Conservation (phyloP, 2,888 invertebrate species). For the Acanthopleura granulata region DNA sequence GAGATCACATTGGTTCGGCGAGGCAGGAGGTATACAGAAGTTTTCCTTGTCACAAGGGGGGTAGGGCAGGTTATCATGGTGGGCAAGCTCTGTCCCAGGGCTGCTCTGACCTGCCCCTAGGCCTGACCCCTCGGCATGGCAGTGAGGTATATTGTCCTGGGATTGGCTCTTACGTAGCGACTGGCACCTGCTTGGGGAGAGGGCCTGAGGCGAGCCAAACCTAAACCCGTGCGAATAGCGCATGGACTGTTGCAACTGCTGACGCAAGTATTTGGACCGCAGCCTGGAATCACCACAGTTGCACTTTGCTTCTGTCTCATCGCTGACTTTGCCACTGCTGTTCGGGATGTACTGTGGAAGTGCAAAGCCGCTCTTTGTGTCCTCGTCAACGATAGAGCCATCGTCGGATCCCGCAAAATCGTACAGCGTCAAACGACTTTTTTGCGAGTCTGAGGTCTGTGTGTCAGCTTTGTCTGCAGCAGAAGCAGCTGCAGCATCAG, state of each 20-base stretch:
- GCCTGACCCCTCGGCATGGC: neutral
- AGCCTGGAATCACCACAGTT: conserved; percentile 16
- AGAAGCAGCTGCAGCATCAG: neutral
- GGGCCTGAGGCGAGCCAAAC: conserved; percentile 4
- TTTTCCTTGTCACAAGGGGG: conserved; percentile 14
- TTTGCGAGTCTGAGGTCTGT: conserved; percentile 16
- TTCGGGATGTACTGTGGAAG: conserved; percentile 5
- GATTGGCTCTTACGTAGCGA: neutral
- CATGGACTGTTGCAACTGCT: conserved; percentile 11
- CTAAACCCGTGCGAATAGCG: neutral
- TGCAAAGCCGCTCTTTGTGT: neutral
- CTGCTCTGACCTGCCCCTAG: neutral
- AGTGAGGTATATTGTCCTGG: conserved; percentile 7
- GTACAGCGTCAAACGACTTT: conserved; percentile 13
- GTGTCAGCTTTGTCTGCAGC: neutral
- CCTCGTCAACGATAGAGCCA: conserved; percentile 4
- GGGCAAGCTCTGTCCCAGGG: neutral
- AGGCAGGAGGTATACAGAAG: conserved; percentile 14
- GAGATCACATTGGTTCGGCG: conserved; percentile 14
- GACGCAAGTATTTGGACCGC: conserved; percentile 6
- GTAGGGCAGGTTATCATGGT: neutral
- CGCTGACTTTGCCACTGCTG: neutral
- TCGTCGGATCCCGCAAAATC: conserved; percentile 13
- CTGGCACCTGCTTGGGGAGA: conserved; percentile 9
- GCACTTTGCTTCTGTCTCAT: neutral